These are phyloP conservation scores for Adelges cooleyi DNA, from an alignment of 1,140 invertebrate species.

Conservation along the genomic window DNA sequence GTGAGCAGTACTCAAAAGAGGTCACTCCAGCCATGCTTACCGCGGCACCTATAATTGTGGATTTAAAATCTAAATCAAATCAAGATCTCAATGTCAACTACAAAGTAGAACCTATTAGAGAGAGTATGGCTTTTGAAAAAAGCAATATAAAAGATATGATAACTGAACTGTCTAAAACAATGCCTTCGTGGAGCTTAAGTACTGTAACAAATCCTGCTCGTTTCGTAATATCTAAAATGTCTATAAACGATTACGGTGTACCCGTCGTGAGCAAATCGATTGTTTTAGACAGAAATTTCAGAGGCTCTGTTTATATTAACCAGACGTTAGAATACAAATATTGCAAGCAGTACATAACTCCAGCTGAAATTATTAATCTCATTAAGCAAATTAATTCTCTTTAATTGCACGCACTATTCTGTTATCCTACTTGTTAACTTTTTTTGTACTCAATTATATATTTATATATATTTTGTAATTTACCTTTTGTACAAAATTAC, in stretches of 20 bases:
- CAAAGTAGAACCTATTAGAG: background rate
- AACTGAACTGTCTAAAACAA: slow-evolving; percentile 7
- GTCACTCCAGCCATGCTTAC: background rate
- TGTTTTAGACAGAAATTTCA: background rate
- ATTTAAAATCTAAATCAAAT: background rate
- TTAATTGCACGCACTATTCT: no score
- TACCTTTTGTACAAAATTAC: no score
- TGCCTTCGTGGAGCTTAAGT: slow-evolving; percentile 14
- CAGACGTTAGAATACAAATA: background rate
- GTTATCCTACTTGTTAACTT: no score
- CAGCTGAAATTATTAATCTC: slow-evolving; percentile 4
- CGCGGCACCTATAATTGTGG: background rate
- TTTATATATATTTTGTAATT: no score
- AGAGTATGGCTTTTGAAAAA: slow-evolving; percentile 2
- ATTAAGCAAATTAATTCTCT: background rate
- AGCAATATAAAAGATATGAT: slow-evolving; percentile 10
- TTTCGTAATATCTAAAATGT: background rate
- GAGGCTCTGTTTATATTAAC: slow-evolving; percentile 13
- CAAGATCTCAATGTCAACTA: background rate
- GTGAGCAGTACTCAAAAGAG: background rate
- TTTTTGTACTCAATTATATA: no score
- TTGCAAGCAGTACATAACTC: background rate
- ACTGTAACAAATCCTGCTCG: background rate
- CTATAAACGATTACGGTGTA: background rate
- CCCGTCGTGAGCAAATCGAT: background rate